phyloP scores from a whole-genome alignment of 2,797 vertebrate genomes.

The Peromyscus nudipes region DNA sequence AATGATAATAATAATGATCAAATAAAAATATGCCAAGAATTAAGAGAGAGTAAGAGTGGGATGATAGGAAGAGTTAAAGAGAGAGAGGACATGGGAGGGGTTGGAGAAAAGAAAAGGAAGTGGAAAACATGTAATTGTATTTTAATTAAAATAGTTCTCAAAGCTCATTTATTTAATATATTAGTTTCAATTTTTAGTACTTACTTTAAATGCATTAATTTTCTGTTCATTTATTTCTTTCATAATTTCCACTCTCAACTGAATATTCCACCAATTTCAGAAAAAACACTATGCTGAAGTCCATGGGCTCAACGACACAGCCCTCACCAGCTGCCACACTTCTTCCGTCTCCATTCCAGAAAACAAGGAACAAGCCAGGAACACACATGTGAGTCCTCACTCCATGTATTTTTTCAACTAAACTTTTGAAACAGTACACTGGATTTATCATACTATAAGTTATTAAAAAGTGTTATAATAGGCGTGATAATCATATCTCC shows the following conservation, averaged over 20 bases:
- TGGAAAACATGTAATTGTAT: neutral
- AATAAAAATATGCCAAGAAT: neutral
- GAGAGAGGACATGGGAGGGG: neutral
- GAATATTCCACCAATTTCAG: neutral
- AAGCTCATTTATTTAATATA: neutral
- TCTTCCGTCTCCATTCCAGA: neutral
- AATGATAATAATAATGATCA: neutral
- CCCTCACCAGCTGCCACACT: neutral
- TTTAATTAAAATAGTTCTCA: neutral
- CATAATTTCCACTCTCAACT: neutral
- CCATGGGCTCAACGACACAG: neutral
- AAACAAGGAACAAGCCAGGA: neutral
- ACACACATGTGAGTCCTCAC: neutral
- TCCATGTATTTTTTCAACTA: neutral
- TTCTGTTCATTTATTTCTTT: neutral
- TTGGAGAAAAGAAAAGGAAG: neutral
- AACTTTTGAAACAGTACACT: neutral
- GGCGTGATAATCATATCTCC: rapidly evolving
- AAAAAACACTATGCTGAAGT: neutral
- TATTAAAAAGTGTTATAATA: neutral
- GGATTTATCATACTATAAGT: neutral
- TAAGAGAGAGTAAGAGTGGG: neutral
- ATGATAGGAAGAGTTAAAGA: neutral
- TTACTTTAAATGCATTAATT: neutral
- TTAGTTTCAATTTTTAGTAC: neutral